phyloP scores from a whole-genome alignment of 2,113 vertebrate species.

The Arenaria interpres region DNA sequence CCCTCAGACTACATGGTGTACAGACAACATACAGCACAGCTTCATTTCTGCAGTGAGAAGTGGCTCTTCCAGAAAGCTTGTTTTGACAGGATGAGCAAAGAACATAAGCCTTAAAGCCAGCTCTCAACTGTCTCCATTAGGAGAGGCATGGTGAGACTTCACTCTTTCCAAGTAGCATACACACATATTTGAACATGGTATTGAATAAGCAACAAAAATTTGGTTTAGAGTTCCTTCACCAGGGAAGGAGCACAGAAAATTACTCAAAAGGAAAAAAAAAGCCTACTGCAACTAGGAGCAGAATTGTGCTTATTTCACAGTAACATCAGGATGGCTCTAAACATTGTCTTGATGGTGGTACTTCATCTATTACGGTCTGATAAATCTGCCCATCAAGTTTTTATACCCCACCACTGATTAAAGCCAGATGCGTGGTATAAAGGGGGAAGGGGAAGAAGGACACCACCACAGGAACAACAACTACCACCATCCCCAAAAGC shows the following conservation, averaged over 20 bases:
- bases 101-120: background rate
- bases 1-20: too few species aligned
- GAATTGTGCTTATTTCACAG: background rate
- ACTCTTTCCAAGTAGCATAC: background rate
- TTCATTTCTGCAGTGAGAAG: background rate
- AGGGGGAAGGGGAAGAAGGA: background rate
- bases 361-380: background rate
- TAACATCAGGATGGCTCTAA: background rate
- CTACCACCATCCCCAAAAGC: background rate
- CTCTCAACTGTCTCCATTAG: fast-evolving
- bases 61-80: background rate
- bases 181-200: fast-evolving
- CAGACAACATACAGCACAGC: fast-evolving
- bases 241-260: background rate
- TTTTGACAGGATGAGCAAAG: background rate
- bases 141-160: fast-evolving
- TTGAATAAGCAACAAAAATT: background rate
- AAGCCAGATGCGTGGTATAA: background rate
- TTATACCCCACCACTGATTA: fast-evolving
- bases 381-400: background rate
- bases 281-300: background rate
- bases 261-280: background rate
- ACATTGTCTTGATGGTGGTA: background rate
- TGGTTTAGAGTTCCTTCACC: background rate
- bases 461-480: background rate